These are phyloP conservation scores for Musca domestica DNA, from an alignment of 1,140 invertebrate species.

Conservation along the genomic window DNA sequence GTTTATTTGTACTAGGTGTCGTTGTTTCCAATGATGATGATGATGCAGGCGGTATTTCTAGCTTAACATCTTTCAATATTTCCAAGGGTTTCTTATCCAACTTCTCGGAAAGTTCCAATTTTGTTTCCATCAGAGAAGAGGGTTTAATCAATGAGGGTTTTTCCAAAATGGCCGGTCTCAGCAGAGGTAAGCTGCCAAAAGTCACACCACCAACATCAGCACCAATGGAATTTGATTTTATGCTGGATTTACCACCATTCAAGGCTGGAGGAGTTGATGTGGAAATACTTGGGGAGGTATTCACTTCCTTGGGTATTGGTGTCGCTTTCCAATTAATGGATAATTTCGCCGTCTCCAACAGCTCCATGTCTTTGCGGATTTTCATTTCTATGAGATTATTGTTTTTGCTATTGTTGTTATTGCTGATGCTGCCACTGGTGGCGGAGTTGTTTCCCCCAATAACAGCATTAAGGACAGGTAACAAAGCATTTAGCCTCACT, in stretches of 20 bases:
- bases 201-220: constrained; percentile 47
- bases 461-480: constrained; percentile 53
- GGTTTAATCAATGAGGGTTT: constrained; percentile 46
- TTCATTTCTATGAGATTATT: background rate
- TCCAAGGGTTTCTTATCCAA: constrained; percentile 1
- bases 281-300: constrained; percentile 1
- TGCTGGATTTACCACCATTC: constrained; percentile 26
- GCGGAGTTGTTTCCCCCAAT: background rate
- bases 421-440: background rate
- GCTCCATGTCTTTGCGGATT: background rate
- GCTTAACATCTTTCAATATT: background rate
- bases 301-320: constrained; percentile 24
- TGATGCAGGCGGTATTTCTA: constrained; percentile 24
- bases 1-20: background rate
- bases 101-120: background rate
- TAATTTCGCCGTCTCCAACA: background rate
- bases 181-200: constrained; percentile 44
- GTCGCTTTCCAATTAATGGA: constrained; percentile 42
- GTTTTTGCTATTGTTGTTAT: constrained; percentile 2
- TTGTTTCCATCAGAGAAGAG: background rate
- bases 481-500: constrained; percentile 62
- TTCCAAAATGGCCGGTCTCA: constrained; percentile 49
- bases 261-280: too few relatives aligned
- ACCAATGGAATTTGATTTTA: constrained; percentile 45
- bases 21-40: background rate